A percentile compares a stretch with the other conserved stretches of the same genome.
These are phyloP conservation scores for Actinopyga echinites DNA, from an alignment of 53 echinoderm and acorn worm species.

Conservation along the genomic window DNA sequence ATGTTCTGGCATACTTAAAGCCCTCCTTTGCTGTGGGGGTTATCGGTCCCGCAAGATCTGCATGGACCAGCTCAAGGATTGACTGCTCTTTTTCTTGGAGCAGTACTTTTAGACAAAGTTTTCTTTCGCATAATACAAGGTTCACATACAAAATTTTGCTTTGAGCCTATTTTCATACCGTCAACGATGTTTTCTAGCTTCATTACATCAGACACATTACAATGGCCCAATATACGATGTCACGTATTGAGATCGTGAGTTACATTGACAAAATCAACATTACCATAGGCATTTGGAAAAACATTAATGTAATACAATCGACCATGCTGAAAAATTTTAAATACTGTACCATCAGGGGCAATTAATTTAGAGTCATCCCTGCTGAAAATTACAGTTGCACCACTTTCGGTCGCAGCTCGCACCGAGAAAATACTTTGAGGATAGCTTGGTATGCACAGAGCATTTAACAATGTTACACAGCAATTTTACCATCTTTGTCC, in stretches of 20 bases:
- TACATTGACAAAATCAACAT: slow-evolving; percentile 38
- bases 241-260: slow-evolving; percentile 34
- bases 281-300: background rate
- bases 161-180: slow-evolving; percentile 34
- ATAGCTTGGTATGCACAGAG: slow-evolving; percentile 38
- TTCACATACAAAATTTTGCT: slow-evolving; percentile 16
- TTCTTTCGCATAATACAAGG: slow-evolving; percentile 40
- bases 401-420: slow-evolving; percentile 36
- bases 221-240: slow-evolving; percentile 53
- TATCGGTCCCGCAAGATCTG: slow-evolving; percentile 56
- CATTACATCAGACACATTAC: slow-evolving; percentile 46
- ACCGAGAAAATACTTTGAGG: slow-evolving; percentile 50
- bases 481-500: background rate
- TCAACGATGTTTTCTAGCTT: slow-evolving; percentile 48
- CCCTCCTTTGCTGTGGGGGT: slow-evolving; percentile 31
- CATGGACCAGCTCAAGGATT: slow-evolving; percentile 47
- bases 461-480: slow-evolving; percentile 3
- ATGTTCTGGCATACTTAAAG: slow-evolving; percentile 43
- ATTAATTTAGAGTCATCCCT: background rate
- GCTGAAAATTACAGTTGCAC: slow-evolving; percentile 40
- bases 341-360: slow-evolving; percentile 34
- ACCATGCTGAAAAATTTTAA: slow-evolving; percentile 42
- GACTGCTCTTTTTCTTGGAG: slow-evolving; percentile 19
- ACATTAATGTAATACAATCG: slow-evolving; percentile 45
- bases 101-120: slow-evolving; percentile 29